Percentiles rank a stretch among this genome's conserved stretches.
Conservation (phyloP, 2,113 vertebrate genomes). For the Percina caprodes region DNA sequence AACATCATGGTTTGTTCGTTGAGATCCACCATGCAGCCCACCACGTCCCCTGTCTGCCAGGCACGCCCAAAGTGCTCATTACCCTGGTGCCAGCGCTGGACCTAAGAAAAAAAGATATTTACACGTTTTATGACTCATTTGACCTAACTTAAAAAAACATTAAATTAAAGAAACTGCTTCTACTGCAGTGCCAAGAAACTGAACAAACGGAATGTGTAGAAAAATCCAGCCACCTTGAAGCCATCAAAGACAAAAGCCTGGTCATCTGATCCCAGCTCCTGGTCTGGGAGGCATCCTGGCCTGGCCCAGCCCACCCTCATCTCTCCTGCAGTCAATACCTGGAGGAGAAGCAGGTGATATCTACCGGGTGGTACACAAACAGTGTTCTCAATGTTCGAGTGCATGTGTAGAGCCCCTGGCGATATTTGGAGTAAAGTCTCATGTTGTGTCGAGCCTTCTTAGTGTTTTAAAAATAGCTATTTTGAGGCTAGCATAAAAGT, state of each 20-base stretch:
- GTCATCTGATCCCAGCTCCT: conserved; percentile 93
- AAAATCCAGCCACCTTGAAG: conserved; percentile 88
- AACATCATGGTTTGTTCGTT: conserved; percentile 97
- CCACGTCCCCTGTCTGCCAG: conserved; percentile 92
- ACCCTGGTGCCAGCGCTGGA: conserved; percentile 96
- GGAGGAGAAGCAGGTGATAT: background rate
- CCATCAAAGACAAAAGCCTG: conserved; percentile 96
- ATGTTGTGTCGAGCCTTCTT: too few species aligned
- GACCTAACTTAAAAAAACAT: too few species aligned
- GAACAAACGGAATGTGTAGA: background rate
- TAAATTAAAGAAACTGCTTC: background rate
- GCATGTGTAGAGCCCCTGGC: too few species aligned
- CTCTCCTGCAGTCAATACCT: conserved; percentile 91
- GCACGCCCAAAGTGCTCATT: conserved; percentile 96
- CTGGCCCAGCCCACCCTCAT: conserved; percentile 96
- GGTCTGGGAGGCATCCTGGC: conserved; percentile 92
- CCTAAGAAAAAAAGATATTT: conserved; percentile 77
- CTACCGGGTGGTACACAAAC: too few species aligned
- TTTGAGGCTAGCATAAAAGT: too few species aligned
- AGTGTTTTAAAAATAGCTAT: too few species aligned
- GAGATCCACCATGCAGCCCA: conserved; percentile 97
- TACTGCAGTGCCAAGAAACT: background rate
- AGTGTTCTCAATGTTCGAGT: too few species aligned
- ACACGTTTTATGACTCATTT: background rate
- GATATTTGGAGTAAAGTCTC: too few species aligned